Conservation (phyloP, 2,797 vertebrate species). For the Toxotes lorentzi region DNA sequence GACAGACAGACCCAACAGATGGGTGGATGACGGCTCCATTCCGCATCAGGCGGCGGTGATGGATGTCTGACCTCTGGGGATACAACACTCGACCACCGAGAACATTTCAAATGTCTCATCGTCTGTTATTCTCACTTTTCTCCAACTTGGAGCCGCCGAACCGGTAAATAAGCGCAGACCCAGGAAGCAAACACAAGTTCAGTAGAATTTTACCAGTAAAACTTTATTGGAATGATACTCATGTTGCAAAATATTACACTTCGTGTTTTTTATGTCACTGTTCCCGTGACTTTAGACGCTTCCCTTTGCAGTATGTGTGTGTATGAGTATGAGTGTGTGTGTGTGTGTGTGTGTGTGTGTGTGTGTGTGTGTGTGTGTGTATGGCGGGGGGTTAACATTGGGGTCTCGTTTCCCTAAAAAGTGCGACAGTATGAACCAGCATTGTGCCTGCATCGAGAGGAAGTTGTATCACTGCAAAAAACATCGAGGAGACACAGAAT, state of each 20-base stretch:
- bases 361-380: slow-evolving; percentile 35
- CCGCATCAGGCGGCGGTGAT: slow-evolving; percentile 52
- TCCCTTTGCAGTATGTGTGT: slow-evolving; percentile 67
- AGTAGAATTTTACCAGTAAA: slow-evolving; percentile 84
- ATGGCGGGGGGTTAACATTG: slow-evolving; percentile 56
- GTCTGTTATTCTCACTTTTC: neutral
- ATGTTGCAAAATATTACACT: slow-evolving; percentile 87
- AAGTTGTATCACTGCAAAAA: slow-evolving; percentile 75
- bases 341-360: slow-evolving; percentile 13
- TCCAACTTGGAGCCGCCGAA: neutral
- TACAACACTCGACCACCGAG: neutral
- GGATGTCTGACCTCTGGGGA: slow-evolving; percentile 47
- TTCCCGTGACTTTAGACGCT: slow-evolving; percentile 69
- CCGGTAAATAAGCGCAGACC: no score
- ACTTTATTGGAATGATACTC: slow-evolving; percentile 88
- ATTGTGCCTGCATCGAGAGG: slow-evolving; percentile 76
- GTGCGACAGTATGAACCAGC: slow-evolving; percentile 80
- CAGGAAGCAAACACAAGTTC: slow-evolving; percentile 25
- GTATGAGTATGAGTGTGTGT: slow-evolving; percentile 25
- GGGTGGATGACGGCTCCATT: slow-evolving; percentile 41
- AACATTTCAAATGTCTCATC: neutral
- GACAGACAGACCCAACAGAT: slow-evolving; percentile 56
- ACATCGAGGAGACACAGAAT: slow-evolving; percentile 73
- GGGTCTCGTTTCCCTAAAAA: slow-evolving; percentile 79
- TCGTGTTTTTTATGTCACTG: slow-evolving; percentile 72